Evolutionary conservation across 2,113 vertebrate species (phyloP).

Genomic region (Notothenia rossii): DNA sequence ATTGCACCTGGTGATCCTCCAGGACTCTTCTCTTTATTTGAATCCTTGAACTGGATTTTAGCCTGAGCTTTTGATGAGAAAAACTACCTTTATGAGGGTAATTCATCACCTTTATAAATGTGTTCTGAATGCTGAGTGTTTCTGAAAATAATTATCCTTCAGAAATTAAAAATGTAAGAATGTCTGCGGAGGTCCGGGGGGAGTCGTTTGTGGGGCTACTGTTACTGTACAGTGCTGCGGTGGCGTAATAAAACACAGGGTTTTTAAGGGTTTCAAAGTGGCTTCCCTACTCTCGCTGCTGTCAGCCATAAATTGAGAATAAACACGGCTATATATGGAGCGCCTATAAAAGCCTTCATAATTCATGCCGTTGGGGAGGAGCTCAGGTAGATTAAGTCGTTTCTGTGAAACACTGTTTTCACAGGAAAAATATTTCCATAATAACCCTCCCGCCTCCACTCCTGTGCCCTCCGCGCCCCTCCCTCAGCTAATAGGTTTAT

Average conservation of each 20-base stretch:
- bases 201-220: constrained; percentile 90
- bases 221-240: constrained; percentile 88
- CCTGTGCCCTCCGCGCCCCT: not conserved
- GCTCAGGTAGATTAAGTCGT: constrained; percentile 79
- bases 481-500: constrained; percentile 62
- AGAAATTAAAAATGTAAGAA: constrained; percentile 96
- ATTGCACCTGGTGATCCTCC: constrained; percentile 74
- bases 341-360: constrained; percentile 93
- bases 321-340: constrained; percentile 90
- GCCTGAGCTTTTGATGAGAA: constrained; percentile 77
- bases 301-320: constrained; percentile 98
- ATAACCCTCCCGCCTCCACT: not conserved
- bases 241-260: constrained; percentile 88
- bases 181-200: constrained; percentile 88
- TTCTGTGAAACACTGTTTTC: constrained; percentile 72
- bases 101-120: constrained; percentile 98
- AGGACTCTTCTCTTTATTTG: constrained; percentile 78
- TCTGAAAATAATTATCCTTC: constrained; percentile 94
- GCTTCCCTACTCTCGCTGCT: constrained; percentile 91
- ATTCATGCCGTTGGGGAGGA: constrained; percentile 88
- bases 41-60: constrained; percentile 77
- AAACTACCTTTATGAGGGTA: constrained; percentile 93
- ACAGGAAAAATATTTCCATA: constrained; percentile 67
- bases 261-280: constrained; percentile 95
- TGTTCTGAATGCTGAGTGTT: constrained; percentile 90